phyloP scores from a whole-genome alignment of 2,888 invertebrate species.

The Charanyca ferruginea region DNA sequence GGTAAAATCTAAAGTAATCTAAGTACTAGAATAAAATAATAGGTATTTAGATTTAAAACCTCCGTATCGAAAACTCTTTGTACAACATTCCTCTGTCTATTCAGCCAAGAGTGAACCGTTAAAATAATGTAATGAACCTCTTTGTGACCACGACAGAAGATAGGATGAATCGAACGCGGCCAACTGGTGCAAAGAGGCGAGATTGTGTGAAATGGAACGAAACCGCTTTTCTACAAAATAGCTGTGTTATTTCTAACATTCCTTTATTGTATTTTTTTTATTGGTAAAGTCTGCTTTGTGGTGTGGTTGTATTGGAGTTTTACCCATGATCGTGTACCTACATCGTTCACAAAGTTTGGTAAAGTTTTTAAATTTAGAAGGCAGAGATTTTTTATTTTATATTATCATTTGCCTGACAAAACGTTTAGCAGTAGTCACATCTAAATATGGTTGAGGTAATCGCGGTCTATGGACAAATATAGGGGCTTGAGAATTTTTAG shows the following conservation, averaged over 20 bases:
- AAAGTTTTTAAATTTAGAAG: no score
- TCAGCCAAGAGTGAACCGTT: conserved; percentile 25
- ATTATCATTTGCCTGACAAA: no score
- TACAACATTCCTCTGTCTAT: conserved; percentile 11
- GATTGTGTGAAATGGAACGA: conserved; percentile 30
- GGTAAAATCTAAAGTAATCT: no score
- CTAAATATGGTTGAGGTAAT: no score
- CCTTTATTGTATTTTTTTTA: not conserved
- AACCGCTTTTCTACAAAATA: conserved; percentile 31
- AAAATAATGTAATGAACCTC: conserved; percentile 63
- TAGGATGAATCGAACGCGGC: conserved; percentile 14
- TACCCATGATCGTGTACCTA: no score
- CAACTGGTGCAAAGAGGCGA: conserved; percentile 9
- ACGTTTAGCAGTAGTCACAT: no score
- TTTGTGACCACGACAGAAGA: conserved; percentile 52
- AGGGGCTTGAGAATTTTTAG: no score
- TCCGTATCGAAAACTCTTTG: not conserved
- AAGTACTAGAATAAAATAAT: not conserved
- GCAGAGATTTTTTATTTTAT: no score
- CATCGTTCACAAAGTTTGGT: no score
- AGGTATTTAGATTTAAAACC: conserved; percentile 1
- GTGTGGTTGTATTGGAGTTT: conserved; percentile 11
- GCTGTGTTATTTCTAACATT: conserved; percentile 19
- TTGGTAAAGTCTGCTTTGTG: not conserved
- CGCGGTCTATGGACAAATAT: no score